A percentile compares a stretch with the other conserved stretches of the same genome.
phyloP scores from a whole-genome alignment of 1,140 invertebrate genomes.

The Ips typographus region DNA sequence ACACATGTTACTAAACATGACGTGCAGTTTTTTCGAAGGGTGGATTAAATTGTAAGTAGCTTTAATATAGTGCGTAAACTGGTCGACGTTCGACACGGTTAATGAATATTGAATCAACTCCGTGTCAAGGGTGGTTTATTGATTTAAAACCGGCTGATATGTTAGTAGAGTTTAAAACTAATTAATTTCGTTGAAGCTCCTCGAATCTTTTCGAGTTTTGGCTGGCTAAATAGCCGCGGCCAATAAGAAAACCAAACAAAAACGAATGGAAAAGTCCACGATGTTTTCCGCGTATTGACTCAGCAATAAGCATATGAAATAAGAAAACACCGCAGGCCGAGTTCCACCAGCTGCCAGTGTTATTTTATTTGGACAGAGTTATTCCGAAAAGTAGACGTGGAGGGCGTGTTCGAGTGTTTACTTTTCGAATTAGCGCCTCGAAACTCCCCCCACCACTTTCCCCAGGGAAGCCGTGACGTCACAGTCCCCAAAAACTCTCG shows the following conservation, averaged over 20 bases:
- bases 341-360: constrained; percentile 34
- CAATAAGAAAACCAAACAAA: constrained; percentile 21
- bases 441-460: constrained; percentile 5
- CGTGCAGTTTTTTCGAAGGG: constrained; percentile 24
- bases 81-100: constrained; percentile 13
- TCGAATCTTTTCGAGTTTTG: too few relatives aligned
- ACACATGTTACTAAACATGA: constrained; percentile 32
- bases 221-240: neutral
- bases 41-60: constrained; percentile 33
- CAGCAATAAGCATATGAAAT: constrained; percentile 39
- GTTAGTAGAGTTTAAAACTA: neutral
- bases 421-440: constrained; percentile 23
- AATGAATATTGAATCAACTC: constrained; percentile 28
- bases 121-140: neutral
- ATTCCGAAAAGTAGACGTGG: constrained; percentile 27
- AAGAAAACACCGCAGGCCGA: constrained; percentile 36
- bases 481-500: neutral
- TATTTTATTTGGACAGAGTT: constrained; percentile 36
- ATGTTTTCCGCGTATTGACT: constrained; percentile 28
- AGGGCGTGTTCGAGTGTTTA: constrained; percentile 29
- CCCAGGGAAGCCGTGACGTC: neutral
- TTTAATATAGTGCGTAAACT: constrained; percentile 23
- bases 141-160: neutral
- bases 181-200: neutral
- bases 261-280: constrained; percentile 18